These are phyloP conservation scores for Ceraclea dissimilis DNA, from an alignment of 2,888 invertebrate genomes.

Conservation along the genomic window DNA sequence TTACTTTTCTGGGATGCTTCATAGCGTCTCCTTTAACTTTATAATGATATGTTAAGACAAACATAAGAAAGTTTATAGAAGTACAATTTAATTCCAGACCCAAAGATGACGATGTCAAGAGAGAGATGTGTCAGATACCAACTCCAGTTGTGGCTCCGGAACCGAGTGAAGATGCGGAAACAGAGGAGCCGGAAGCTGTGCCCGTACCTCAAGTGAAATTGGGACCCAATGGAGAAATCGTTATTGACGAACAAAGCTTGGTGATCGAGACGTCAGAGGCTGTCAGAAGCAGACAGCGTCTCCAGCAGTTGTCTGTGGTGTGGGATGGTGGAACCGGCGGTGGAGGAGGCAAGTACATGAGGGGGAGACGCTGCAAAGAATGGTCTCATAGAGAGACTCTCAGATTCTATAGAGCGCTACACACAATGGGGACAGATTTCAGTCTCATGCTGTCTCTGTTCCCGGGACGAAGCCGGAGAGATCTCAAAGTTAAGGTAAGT, in stretches of 20 bases:
- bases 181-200: conserved; percentile 37
- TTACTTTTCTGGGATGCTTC: too few species aligned
- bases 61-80: too few species aligned
- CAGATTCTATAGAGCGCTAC: conserved; percentile 86
- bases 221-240: conserved; percentile 76
- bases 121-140: conserved; percentile 31
- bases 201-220: conserved; percentile 81
- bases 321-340: conserved; percentile 54
- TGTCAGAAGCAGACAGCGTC: conserved; percentile 52
- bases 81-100: conserved; percentile 33
- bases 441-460: conserved; percentile 79
- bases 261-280: conserved; percentile 65
- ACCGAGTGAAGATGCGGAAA: not conserved
- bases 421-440: conserved; percentile 89
- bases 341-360: conserved; percentile 57
- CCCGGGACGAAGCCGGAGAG: conserved; percentile 67
- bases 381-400: conserved; percentile 76
- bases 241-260: conserved; percentile 79
- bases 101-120: conserved; percentile 38
- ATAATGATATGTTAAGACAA: too few species aligned
- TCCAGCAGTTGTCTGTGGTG: conserved; percentile 58
- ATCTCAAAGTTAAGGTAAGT: conserved; percentile 74
- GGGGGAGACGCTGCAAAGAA: conserved; percentile 59
- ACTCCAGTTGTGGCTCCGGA: not conserved
- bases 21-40: too few species aligned